These are phyloP conservation scores for Botrylloides violaceus DNA, from an alignment of 23 tunicate species.

Conservation along the genomic window DNA sequence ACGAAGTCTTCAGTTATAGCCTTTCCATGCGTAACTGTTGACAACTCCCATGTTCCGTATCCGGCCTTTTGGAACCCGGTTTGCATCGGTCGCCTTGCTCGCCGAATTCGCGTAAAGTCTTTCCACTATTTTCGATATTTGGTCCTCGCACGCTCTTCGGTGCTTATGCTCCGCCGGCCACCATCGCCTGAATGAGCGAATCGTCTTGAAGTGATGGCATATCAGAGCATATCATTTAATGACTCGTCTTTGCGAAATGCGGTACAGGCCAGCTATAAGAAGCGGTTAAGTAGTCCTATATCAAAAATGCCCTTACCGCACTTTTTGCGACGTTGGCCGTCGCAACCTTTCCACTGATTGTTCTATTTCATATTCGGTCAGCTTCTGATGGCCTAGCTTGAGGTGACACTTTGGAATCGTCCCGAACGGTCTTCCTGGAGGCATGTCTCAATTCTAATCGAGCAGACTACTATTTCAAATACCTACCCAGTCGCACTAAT, in stretches of 20 bases:
- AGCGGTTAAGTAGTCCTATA: too few relatives aligned
- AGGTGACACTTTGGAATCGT: conserved; percentile 41
- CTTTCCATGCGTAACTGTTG: conserved; percentile 83
- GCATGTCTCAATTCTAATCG: conserved; percentile 16
- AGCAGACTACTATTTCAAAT: background rate
- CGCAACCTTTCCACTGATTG: conserved; percentile 55
- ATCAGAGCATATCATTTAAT: too few relatives aligned
- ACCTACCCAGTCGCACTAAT: background rate
- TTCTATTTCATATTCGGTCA: conserved; percentile 49
- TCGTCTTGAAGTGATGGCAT: too few relatives aligned
- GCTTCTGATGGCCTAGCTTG: conserved; percentile 52
- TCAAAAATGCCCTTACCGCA: conserved; percentile 8
- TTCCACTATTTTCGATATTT: conserved; percentile 27
- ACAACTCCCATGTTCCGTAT: conserved; percentile 56
- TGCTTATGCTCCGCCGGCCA: conserved; percentile 49
- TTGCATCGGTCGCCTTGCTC: conserved; percentile 33
- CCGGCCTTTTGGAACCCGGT: conserved; percentile 48
- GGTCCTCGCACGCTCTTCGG: conserved; percentile 26
- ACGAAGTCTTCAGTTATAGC: conserved; percentile 44
- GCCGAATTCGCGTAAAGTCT: conserved; percentile 35
- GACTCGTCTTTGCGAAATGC: too few relatives aligned
- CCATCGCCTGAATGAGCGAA: conserved; percentile 38
- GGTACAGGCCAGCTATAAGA: too few relatives aligned
- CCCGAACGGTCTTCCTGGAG: conserved; percentile 51
- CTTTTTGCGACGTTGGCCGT: conserved; percentile 22